phyloP scores from a whole-genome alignment of 2,797 vertebrate genomes.

The Chelonia mydas region DNA sequence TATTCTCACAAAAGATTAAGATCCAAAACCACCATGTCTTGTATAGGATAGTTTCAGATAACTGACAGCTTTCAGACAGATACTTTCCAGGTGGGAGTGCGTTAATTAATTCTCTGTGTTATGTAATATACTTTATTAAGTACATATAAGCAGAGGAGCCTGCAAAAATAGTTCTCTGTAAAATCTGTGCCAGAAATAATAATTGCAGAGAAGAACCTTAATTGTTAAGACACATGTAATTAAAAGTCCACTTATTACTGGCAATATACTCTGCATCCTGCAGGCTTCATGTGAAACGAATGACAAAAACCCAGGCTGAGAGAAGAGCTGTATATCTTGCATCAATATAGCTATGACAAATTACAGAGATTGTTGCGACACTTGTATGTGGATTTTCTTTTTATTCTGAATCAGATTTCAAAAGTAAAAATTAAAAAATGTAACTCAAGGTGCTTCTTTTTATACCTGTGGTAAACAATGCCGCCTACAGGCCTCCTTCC shows the following conservation, averaged over 20 bases:
- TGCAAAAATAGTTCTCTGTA: background rate
- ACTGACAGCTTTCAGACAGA: background rate
- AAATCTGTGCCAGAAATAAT: background rate
- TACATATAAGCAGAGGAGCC: accelerated
- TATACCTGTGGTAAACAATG: background rate
- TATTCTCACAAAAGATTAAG: background rate
- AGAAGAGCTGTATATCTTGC: background rate
- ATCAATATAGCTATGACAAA: background rate
- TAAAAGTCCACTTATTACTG: background rate
- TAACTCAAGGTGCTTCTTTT: background rate
- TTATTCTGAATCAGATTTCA: background rate
- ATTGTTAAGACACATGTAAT: background rate
- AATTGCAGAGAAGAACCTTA: background rate
- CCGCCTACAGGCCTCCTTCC: background rate
- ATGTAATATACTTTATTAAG: background rate
- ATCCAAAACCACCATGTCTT: background rate
- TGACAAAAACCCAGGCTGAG: background rate
- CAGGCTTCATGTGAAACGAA: background rate
- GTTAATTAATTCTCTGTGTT: background rate
- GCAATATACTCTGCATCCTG: background rate
- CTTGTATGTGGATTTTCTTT: background rate
- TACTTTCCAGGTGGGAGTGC: background rate
- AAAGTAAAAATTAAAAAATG: background rate
- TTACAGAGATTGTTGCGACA: background rate
- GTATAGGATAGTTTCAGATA: background rate